Percentiles rank a stretch among this genome's conserved stretches.
phyloP scores from a whole-genome alignment of 92 coral and sea anemone species.

The Metridium senile region DNA sequence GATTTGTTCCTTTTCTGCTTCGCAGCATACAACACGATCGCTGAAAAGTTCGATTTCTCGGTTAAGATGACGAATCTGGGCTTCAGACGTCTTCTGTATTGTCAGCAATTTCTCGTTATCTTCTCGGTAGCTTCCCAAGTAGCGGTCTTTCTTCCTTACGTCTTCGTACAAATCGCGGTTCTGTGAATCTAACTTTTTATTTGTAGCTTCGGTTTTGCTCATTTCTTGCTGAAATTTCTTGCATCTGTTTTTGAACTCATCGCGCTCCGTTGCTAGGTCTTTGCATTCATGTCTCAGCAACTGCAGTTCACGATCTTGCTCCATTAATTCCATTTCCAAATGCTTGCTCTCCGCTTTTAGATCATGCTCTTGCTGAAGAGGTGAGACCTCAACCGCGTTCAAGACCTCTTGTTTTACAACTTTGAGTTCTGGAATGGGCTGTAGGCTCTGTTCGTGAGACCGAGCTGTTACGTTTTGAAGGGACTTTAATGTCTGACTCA shows the following conservation, averaged over 20 bases:
- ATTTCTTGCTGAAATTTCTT: conserved; percentile 49
- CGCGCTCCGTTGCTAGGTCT: conserved; percentile 16
- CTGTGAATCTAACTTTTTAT: conserved; percentile 55
- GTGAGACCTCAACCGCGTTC: neutral
- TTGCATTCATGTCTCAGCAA: conserved; percentile 12
- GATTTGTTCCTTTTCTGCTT: conserved; percentile 51
- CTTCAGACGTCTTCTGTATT: conserved; percentile 52
- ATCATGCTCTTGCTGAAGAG: conserved; percentile 16
- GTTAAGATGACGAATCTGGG: conserved; percentile 47
- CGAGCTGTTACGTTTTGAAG: conserved; percentile 32
- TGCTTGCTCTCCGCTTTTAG: neutral
- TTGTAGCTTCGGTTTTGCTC: conserved; percentile 58
- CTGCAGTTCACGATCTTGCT: conserved; percentile 17
- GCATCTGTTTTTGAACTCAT: conserved; percentile 20
- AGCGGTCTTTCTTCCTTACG: conserved; percentile 56
- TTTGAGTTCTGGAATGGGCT: neutral
- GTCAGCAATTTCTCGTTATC: conserved; percentile 47
- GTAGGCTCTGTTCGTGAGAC: conserved; percentile 32
- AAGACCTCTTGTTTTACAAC: neutral
- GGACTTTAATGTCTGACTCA: conserved; percentile 9
- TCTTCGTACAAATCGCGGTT: conserved; percentile 58
- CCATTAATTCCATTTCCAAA: conserved; percentile 6
- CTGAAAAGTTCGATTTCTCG: conserved; percentile 41
- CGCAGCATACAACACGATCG: conserved; percentile 39
- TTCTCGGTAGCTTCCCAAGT: conserved; percentile 39